phyloP scores from a whole-genome alignment of 2,797 vertebrate species.

The Ctenopoma multispine region DNA sequence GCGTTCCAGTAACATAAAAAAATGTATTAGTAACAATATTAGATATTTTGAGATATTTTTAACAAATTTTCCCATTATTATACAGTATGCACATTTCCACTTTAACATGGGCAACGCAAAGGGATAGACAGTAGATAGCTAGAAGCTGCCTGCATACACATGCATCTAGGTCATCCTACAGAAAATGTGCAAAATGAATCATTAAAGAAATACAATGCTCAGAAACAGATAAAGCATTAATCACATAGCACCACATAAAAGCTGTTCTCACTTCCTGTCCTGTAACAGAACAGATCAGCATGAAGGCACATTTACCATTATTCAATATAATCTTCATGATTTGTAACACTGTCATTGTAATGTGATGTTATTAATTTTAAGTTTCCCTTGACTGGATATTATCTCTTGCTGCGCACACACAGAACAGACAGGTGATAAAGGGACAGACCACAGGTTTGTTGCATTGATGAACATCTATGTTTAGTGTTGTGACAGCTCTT shows the following conservation, averaged over 20 bases:
- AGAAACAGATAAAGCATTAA: conserved; percentile 17
- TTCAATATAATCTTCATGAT: conserved; percentile 18
- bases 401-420: conserved; percentile 23
- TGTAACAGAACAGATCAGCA: conserved; percentile 27
- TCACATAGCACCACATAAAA: conserved; percentile 16
- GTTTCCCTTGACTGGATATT: conserved; percentile 25
- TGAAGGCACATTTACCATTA: conserved; percentile 7
- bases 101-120: conserved; percentile 23
- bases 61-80: not conserved
- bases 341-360: conserved; percentile 30
- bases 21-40: not conserved
- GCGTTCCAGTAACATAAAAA: not conserved
- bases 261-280: conserved; percentile 2
- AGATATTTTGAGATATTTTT: conserved; percentile 7
- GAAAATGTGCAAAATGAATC: conserved; percentile 73
- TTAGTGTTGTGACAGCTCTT: conserved; percentile 55
- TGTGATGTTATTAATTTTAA: conserved; percentile 31
- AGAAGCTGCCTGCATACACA: conserved; percentile 57
- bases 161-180: conserved; percentile 79
- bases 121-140: conserved; percentile 30
- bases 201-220: conserved; percentile 63
- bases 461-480: conserved; percentile 36
- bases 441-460: conserved; percentile 35
- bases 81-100: not conserved
- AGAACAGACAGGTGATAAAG: conserved; percentile 34